Percentiles rank a stretch among this genome's conserved stretches.
phyloP scores from a whole-genome alignment of 2,888 invertebrate genomes.

The Dolichomitus sp. region DNA sequence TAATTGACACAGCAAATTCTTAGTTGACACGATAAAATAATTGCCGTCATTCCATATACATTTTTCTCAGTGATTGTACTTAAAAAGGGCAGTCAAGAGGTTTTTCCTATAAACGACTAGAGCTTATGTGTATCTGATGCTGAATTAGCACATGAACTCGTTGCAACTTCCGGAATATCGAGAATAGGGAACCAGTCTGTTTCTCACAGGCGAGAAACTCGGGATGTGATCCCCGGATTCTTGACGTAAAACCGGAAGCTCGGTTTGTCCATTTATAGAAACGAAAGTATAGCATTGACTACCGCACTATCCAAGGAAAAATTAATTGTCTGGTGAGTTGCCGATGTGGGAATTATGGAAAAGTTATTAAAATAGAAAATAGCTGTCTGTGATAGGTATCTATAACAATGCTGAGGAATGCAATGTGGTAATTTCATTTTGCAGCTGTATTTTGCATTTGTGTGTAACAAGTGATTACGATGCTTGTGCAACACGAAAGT shows the following conservation, averaged over 20 bases:
- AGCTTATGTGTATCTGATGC: not conserved
- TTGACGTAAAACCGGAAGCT: slow-evolving; percentile 51
- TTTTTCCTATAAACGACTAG: not conserved
- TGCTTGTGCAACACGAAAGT: slow-evolving; percentile 5
- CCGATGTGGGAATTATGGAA: not conserved
- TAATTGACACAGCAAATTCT: too few relatives aligned
- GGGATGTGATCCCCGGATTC: not conserved
- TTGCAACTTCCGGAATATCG: slow-evolving; percentile 35
- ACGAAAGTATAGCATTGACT: slow-evolving; percentile 42
- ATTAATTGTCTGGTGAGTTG: slow-evolving; percentile 26
- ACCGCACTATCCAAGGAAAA: not conserved
- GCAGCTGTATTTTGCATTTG: not conserved
- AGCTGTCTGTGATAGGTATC: not conserved
- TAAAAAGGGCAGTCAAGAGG: not conserved
- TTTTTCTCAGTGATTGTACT: too few relatives aligned
- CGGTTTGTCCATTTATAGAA: slow-evolving; percentile 56
- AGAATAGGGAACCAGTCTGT: slow-evolving; percentile 44
- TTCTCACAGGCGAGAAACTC: slow-evolving; percentile 25
- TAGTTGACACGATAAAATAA: too few relatives aligned
- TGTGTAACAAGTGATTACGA: slow-evolving; percentile 8
- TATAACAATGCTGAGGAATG: not conserved
- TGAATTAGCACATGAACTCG: not conserved
- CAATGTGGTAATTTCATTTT: slow-evolving; percentile 1
- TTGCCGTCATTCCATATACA: too few relatives aligned
- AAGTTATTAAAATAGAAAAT: slow-evolving; percentile 4